Percentiles rank a stretch among this genome's conserved stretches.
phyloP scores from a whole-genome alignment of 1,140 invertebrate genomes.

The Drosophila orosa region DNA sequence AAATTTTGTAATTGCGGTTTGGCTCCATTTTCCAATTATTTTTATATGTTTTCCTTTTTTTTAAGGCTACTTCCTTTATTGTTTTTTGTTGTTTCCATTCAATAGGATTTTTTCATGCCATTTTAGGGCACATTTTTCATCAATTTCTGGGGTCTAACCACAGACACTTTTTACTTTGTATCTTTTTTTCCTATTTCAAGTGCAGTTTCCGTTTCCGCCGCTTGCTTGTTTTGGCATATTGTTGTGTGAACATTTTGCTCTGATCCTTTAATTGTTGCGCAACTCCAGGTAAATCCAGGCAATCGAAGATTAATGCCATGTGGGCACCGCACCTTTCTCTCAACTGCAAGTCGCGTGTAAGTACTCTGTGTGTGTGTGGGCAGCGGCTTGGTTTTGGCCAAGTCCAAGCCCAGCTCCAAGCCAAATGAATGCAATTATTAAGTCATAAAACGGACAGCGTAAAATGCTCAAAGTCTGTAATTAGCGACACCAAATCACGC shows the following conservation, averaged over 20 bases:
- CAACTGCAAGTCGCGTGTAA: constrained; percentile 25
- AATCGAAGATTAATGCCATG: constrained; percentile 46
- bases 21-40: constrained; percentile 14
- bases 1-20: constrained; percentile 25
- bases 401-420: constrained; percentile 25
- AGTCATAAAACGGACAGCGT: constrained; percentile 74
- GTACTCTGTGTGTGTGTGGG: constrained; percentile 51
- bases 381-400: constrained; percentile 38
- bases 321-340: constrained; percentile 6
- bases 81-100: neutral
- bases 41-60: constrained; percentile 3
- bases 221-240: constrained; percentile 75
- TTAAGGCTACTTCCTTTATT: constrained; percentile 7
- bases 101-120: constrained; percentile 67
- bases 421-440: constrained; percentile 77
- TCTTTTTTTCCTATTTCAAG: constrained; percentile 45
- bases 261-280: constrained; percentile 79
- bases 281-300: constrained; percentile 44
- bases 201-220: constrained; percentile 77
- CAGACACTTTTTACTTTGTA: constrained; percentile 50
- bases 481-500: constrained; percentile 81
- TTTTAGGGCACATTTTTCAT: constrained; percentile 41
- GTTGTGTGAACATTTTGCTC: constrained; percentile 77
- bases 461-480: constrained; percentile 74
- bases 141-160: constrained; percentile 45